Base-by-base conservation (phyloP, 1,140 invertebrate species). In the Brachionus plicatilis region DNA sequence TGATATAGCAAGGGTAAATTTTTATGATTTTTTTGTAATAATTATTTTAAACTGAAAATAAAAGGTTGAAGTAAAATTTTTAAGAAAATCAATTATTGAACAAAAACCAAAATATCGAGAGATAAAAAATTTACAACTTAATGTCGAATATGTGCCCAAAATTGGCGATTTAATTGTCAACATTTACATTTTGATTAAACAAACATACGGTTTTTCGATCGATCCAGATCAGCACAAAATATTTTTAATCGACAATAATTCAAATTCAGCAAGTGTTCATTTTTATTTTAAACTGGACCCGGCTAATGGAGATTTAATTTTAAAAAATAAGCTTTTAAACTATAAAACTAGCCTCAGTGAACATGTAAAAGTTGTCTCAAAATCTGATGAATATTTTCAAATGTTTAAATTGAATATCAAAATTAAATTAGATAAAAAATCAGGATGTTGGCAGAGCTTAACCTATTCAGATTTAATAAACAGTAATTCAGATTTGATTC, bases 61-160 rank as follows among this genome's bases (percentile, higher is more conserved):
- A 72, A 72, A 72, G 68, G 68, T 72, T 43, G 68, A 72, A 72
- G 20, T 72, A 20, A 43, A 20, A 43, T 72, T 72, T 72, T n/a
- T 43, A 24, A 72, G 17, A 11, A 72, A 72, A 43, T 17, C 33
- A 27, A 65, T 24, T 68, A 68, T 24, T n/a, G 12, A 68, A 14
- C 11, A 27, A 33, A 4, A 17, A n/a, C 29, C 66, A 24, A 24
- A 33, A 68, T 29, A 27, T 17, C 20, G 33, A 37, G 66, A 33
- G 14, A 68, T 24, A 4, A 29, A 33, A 37, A 41, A 17, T 20
- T 41, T 72, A 24, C 14, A 45, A 20, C 8, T 17, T 43, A 9
- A 43, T 72, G 12, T 72, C 1, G 41, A 41, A 20, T 20, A 17
- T 72, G 9, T 43, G 12, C 33, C 68, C 8, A 72, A 72, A 72